phyloP scores from a whole-genome alignment of 2,113 vertebrate genomes.

The Balaeniceps rex region DNA sequence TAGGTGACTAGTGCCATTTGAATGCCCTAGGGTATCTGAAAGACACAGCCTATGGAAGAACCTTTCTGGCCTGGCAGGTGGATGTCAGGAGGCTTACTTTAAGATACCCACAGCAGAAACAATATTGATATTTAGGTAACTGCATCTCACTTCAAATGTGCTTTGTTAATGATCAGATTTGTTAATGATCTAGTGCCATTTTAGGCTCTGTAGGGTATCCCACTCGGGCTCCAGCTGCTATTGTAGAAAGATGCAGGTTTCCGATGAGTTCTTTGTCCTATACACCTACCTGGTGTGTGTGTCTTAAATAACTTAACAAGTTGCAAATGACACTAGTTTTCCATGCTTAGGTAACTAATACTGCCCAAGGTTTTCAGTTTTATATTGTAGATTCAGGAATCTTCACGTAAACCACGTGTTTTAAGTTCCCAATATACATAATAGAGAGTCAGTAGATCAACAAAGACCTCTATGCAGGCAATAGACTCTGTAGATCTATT shows the following conservation, averaged over 20 bases:
- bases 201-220: not conserved
- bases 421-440: not conserved
- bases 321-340: not conserved
- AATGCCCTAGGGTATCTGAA: not conserved
- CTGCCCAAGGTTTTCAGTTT: not conserved
- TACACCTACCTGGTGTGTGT: rapidly evolving
- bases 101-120: not conserved
- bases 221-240: not conserved
- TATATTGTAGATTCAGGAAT: not conserved
- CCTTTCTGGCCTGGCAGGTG: not conserved
- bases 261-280: not conserved
- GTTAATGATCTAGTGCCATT: not conserved
- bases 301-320: not conserved
- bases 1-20: not conserved
- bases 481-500: not conserved
- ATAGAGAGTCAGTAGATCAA: not conserved
- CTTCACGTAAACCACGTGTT: not conserved
- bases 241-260: not conserved
- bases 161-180: not conserved
- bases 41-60: not conserved
- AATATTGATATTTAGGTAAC: not conserved
- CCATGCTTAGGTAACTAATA: not conserved
- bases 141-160: not conserved
- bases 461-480: not conserved
- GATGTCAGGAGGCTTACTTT: not conserved